Conservation (phyloP, 2,113 vertebrate species). For the Chascanopsetta lugubris region DNA sequence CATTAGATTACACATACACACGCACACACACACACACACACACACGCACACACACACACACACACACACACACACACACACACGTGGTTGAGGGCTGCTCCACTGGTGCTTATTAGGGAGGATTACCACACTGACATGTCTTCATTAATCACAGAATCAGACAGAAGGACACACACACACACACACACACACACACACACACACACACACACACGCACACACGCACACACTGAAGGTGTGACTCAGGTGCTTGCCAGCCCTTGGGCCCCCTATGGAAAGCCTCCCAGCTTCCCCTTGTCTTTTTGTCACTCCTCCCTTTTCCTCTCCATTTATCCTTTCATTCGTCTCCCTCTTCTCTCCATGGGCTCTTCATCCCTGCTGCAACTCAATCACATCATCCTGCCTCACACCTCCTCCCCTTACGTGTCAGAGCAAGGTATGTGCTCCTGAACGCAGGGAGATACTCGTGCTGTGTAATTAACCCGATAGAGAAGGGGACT, state of each 20-base stretch:
- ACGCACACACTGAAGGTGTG: slow-evolving; percentile 55
- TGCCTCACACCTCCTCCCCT: neutral
- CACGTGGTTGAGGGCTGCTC: slow-evolving; percentile 61
- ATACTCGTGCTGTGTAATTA: neutral
- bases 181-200: slow-evolving; percentile 39
- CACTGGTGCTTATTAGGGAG: slow-evolving; percentile 83
- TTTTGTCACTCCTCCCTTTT: slow-evolving; percentile 50
- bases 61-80: slow-evolving; percentile 31
- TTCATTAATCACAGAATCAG: slow-evolving; percentile 89
- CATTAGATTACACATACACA: slow-evolving; percentile 49
- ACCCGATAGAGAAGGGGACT: neutral
- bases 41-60: slow-evolving; percentile 38
- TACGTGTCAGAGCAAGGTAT: neutral
- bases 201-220: slow-evolving; percentile 42
- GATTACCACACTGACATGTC: slow-evolving; percentile 87
- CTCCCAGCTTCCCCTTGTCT: slow-evolving; percentile 58
- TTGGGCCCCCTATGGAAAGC: slow-evolving; percentile 60
- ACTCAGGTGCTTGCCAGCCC: slow-evolving; percentile 69
- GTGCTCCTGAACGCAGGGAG: neutral
- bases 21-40: slow-evolving; percentile 20
- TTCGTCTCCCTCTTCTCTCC: slow-evolving; percentile 36
- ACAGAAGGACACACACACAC: slow-evolving; percentile 58
- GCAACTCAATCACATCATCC: slow-evolving; percentile 50
- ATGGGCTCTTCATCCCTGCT: slow-evolving; percentile 50
- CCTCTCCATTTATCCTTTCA: slow-evolving; percentile 33